Evolutionary conservation across 2,797 vertebrate species (phyloP).

Genomic region (Tapirus indicus): DNA sequence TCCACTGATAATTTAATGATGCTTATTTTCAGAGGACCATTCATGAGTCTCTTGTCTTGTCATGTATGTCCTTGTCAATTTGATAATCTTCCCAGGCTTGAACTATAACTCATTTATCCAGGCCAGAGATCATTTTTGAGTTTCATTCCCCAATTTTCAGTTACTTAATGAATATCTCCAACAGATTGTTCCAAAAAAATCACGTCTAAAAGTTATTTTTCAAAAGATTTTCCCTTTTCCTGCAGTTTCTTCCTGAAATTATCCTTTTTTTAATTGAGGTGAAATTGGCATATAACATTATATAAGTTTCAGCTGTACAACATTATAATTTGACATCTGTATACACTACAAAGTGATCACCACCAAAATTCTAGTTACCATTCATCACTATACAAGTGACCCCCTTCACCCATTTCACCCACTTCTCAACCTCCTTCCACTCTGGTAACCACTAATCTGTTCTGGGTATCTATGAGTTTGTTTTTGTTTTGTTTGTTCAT

Average conservation of each 20-base stretch:
- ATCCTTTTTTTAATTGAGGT: too few species aligned
- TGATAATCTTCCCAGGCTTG: background rate
- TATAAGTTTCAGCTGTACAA: too few species aligned
- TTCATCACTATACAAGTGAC: too few species aligned
- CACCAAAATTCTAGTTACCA: too few species aligned
- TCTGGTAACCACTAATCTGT: too few species aligned
- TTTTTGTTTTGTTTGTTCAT: too few species aligned
- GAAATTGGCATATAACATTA: too few species aligned
- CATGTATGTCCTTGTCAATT: background rate
- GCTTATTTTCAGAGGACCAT: background rate
- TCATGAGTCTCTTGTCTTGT: background rate
- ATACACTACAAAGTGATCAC: too few species aligned
- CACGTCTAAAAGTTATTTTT: background rate
- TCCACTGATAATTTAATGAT: background rate
- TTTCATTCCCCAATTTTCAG: background rate
- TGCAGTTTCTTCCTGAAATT: background rate
- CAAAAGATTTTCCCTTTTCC: background rate
- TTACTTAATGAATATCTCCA: background rate
- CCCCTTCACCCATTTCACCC: too few species aligned
- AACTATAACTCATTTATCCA: background rate
- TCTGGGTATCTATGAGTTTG: too few species aligned
- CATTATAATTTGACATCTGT: too few species aligned
- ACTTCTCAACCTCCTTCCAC: too few species aligned
- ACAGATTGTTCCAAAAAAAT: background rate
- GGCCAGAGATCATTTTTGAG: background rate